A percentile compares a stretch with the other conserved stretches of the same genome.
phyloP scores from a whole-genome alignment of 2,888 invertebrate genomes.

The Watsonalla binaria region DNA sequence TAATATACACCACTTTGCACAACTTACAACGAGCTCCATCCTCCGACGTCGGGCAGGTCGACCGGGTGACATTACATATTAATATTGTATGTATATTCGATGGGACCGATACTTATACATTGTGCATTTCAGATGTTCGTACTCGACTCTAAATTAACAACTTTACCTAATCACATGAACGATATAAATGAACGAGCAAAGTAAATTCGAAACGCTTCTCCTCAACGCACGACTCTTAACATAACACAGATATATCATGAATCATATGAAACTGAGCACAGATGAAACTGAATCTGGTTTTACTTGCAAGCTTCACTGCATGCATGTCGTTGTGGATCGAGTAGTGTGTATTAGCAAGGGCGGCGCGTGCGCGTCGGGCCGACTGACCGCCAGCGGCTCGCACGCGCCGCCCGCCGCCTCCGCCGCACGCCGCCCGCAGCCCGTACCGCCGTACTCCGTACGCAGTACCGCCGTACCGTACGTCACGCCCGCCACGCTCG shows the following conservation, averaged over 20 bases:
- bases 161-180: conserved; percentile 71
- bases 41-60: conserved; percentile 50
- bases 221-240: conserved; percentile 78
- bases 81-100: conserved; percentile 35
- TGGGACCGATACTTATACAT: conserved; percentile 67
- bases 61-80: conserved; percentile 56
- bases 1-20: conserved; percentile 76
- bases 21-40: conserved; percentile 65
- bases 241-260: conserved; percentile 76
- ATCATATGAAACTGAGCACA: conserved; percentile 78
- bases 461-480: conserved; percentile 29
- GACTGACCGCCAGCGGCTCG: conserved; percentile 19
- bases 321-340: conserved; percentile 73
- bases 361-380: conserved; percentile 18
- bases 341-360: conserved; percentile 58
- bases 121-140: conserved; percentile 71
- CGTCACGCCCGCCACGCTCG: conserved; percentile 25
- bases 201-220: conserved; percentile 80
- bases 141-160: conserved; percentile 69
- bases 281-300: conserved; percentile 76
- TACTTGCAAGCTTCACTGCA: conserved; percentile 78
- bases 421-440: conserved; percentile 34
- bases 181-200: conserved; percentile 62
- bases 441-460: conserved; percentile 33
- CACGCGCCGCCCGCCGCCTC: conserved; percentile 19